Evolutionary conservation across 2,113 vertebrate species (phyloP), one percentile per base, ranked within the genome.

Genomic region (Corythornis madagascariensis): DNA sequence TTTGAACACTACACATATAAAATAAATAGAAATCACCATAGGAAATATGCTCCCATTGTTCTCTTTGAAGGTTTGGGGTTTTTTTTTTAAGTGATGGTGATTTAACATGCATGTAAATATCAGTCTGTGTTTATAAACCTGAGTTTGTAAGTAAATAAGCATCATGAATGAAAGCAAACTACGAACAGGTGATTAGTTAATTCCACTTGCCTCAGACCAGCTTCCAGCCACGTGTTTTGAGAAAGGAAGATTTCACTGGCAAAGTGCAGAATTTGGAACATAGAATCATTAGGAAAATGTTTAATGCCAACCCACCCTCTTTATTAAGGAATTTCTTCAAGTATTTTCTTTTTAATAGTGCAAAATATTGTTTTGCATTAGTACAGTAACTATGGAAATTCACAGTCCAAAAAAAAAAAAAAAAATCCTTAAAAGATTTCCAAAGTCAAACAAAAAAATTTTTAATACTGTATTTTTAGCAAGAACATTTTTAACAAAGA

Each of bases 401-500:
- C 91, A 92, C 83, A 88, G 87, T 60, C 17, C 57, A 77, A 92
- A 95, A 97, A 69, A 96, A 95, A 97, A 95, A 97, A 96, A 96
- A 97, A 96, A 89, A 88, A 50, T 22, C 73, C 89, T 91, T 79
- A 94, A 71, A 97, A 94, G 95, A 95, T 92, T 97, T 96, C 95
- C 95, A 97, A 98, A 98, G 96, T 98, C 97, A 98, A 98, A 97
- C 97, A 98, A 97, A 97, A 96, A 90, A 96, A 96, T 33, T 98
- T 98, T 98, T 98, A 98, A 98, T 97, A 97, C 97, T 97, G 98
- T 98, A 97, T 97, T 97, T 95, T 98, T 98, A 98, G 95, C 97
- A 98, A 98, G 97, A 98, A 98, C 97, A 98, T 98, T 97, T 96
- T 98, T 96, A 98, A 98, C 97, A 98, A 98, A 98, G 97, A 98